Conservation (phyloP, 2,888 invertebrate genomes). For the Acanthopleura granulata region DNA sequence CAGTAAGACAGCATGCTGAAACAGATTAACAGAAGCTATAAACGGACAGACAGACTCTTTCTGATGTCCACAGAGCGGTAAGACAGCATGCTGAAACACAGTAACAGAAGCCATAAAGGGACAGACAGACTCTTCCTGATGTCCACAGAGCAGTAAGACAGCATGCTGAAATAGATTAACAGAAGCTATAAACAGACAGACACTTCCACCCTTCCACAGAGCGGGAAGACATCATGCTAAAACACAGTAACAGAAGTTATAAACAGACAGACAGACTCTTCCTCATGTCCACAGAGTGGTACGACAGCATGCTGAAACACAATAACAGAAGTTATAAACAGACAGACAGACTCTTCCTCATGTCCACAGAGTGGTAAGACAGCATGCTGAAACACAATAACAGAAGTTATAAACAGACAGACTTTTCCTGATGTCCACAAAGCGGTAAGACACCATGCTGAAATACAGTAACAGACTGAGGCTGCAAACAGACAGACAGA, state of each 20-base stretch:
- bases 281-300: conserved; percentile 95
- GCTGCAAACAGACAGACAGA: too few relatives aligned
- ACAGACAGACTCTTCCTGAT: conserved; percentile 94
- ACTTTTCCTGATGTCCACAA: conserved; percentile 97
- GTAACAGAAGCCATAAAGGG: too few relatives aligned
- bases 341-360: conserved; percentile 92
- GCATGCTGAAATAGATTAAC: conserved; percentile 80
- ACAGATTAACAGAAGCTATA: too few relatives aligned
- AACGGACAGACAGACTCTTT: conserved; percentile 94
- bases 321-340: too few relatives aligned
- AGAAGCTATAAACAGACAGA: too few relatives aligned
- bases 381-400: conserved; percentile 89
- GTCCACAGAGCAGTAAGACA: conserved; percentile 96
- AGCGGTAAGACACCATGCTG: conserved; percentile 94
- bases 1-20: conserved; percentile 92
- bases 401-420: too few relatives aligned
- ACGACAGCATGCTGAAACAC: conserved; percentile 89
- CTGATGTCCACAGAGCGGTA: conserved; percentile 97
- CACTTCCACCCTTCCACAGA: too few relatives aligned
- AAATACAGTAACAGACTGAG: too few relatives aligned
- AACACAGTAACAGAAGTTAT: too few relatives aligned
- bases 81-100: conserved; percentile 83
- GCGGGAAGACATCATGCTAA: too few relatives aligned
- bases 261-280: too few relatives aligned
- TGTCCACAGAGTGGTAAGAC: conserved; percentile 96